These are phyloP conservation scores for Heteronetta atricapilla DNA, from an alignment of 2,113 vertebrate genomes.

Conservation along the genomic window DNA sequence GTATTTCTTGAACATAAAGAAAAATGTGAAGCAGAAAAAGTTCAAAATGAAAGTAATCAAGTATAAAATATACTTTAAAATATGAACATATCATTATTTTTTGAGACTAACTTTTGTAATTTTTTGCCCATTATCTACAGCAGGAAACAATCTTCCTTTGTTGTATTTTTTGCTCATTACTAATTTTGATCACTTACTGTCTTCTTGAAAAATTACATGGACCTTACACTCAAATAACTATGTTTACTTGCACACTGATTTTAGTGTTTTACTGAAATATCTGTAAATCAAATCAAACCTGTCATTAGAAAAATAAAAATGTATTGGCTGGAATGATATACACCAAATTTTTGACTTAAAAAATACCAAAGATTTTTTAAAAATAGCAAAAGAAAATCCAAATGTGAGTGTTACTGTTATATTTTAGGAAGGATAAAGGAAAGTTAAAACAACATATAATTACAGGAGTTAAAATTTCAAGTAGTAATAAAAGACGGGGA, in stretches of 20 bases:
- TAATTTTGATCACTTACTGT: not conserved
- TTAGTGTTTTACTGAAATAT: not conserved
- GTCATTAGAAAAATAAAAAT: not conserved
- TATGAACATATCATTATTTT: not conserved
- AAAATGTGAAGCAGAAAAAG: conserved; percentile 3
- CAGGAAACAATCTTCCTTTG: not conserved
- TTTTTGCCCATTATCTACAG: not conserved
- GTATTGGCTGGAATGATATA: not conserved
- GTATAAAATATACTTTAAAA: not conserved
- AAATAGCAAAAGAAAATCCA: not conserved
- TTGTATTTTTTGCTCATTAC: not conserved
- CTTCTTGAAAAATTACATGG: not conserved
- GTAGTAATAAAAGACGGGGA: not conserved
- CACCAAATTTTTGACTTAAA: not conserved
- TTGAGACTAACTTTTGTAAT: not conserved
- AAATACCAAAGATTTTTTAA: not conserved
- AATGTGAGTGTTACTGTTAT: not conserved
- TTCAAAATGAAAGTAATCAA: not conserved
- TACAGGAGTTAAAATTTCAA: conserved; percentile 30
- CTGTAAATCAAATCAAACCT: not conserved
- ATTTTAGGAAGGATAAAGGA: not conserved
- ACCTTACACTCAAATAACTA: not conserved
- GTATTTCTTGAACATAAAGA: not conserved
- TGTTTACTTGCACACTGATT: not conserved
- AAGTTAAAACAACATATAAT: not conserved